phyloP scores from a whole-genome alignment of 1,140 invertebrate genomes.

The Maconellicoccus hirsutus region DNA sequence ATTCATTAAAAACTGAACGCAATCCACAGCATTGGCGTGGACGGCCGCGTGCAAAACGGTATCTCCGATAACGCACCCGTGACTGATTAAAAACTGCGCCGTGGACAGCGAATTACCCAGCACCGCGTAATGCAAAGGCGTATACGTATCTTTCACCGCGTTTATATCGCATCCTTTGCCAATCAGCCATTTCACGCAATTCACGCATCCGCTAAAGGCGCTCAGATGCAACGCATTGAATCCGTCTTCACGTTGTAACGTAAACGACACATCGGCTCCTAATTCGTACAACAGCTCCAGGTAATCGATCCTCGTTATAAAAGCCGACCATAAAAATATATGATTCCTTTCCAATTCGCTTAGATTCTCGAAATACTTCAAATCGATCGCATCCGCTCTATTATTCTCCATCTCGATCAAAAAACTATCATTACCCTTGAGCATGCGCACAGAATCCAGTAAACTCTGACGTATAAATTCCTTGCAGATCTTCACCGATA shows the following conservation, averaged over 20 bases:
- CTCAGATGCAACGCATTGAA: constrained; percentile 57
- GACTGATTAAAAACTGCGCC: constrained; percentile 53
- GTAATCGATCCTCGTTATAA: constrained; percentile 51
- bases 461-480: constrained; percentile 57
- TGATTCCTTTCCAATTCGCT: constrained; percentile 32
- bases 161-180: constrained; percentile 53
- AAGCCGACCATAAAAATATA: constrained; percentile 54
- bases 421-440: constrained; percentile 48
- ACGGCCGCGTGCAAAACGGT: constrained; percentile 67
- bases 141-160: constrained; percentile 39
- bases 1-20: constrained; percentile 55
- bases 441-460: constrained; percentile 53
- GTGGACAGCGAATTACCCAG: constrained; percentile 63
- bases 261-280: constrained; percentile 50
- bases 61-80: constrained; percentile 48
- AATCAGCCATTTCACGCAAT: constrained; percentile 56
- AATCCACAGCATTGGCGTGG: constrained; percentile 56
- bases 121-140: constrained; percentile 66
- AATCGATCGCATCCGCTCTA: constrained; percentile 41
- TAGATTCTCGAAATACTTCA: background rate
- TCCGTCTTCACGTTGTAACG: constrained; percentile 48
- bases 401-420: constrained; percentile 56
- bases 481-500: constrained; percentile 57
- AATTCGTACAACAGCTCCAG: constrained; percentile 44
- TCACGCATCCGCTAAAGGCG: constrained; percentile 60